These are phyloP conservation scores for Clivina fossor DNA, from an alignment of 2,888 invertebrate genomes.

Conservation along the genomic window DNA sequence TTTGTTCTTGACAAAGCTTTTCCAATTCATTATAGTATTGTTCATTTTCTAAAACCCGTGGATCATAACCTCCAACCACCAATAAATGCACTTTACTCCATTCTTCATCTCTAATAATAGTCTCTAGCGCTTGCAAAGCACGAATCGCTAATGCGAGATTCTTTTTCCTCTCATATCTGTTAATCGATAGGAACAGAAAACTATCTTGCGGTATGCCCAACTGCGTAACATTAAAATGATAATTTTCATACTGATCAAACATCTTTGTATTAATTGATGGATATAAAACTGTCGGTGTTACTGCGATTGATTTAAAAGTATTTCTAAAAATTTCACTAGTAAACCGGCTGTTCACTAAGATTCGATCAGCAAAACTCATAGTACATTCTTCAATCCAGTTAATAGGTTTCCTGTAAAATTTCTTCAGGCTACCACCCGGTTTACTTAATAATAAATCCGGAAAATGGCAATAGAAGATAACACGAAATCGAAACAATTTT, in stretches of 20 bases:
- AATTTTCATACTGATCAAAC: too few species aligned
- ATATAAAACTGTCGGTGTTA: constrained; percentile 82
- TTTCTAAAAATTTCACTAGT: constrained; percentile 86
- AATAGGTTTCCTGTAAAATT: constrained; percentile 80
- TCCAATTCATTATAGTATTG: constrained; percentile 79
- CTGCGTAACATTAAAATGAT: constrained; percentile 46
- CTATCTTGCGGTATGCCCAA: constrained; percentile 58
- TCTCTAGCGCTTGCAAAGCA: constrained; percentile 71
- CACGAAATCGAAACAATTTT: constrained; percentile 65
- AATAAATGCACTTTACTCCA: constrained; percentile 78
- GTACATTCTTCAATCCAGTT: constrained; percentile 91
- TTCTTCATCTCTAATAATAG: constrained; percentile 57
- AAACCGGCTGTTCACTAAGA: constrained; percentile 94
- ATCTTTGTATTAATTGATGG: constrained; percentile 78
- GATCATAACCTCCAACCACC: constrained; percentile 96
- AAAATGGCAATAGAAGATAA: constrained; percentile 97
- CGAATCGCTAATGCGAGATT: constrained; percentile 84
- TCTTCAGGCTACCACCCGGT: constrained; percentile 74
- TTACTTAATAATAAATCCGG: constrained; percentile 90
- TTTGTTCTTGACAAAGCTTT: constrained; percentile 63
- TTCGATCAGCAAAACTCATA: constrained; percentile 81
- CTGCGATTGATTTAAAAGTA: constrained; percentile 75
- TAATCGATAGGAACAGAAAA: constrained; percentile 87
- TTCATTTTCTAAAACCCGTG: constrained; percentile 82
- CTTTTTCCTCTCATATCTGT: constrained; percentile 97